A percentile compares a stretch with the other conserved stretches of the same genome.
These are phyloP conservation scores for Venusia cambrica DNA, from an alignment of 2,888 invertebrate species.

Conservation along the genomic window DNA sequence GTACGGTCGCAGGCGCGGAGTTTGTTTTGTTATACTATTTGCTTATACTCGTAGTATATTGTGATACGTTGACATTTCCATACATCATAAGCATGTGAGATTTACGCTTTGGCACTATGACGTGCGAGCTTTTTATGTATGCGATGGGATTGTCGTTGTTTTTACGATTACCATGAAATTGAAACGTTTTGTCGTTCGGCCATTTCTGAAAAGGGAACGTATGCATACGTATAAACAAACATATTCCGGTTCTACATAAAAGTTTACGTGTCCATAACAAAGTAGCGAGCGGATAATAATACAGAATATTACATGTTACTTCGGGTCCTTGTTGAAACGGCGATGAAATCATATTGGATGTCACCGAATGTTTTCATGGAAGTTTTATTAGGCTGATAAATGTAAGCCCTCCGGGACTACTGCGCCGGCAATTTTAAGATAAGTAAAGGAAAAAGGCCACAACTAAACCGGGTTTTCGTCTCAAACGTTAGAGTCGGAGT, in stretches of 20 bases:
- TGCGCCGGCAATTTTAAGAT: slow-evolving; percentile 61
- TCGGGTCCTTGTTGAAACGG: slow-evolving; percentile 51
- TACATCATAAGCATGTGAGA: slow-evolving; percentile 14
- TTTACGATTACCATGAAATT: slow-evolving; percentile 20
- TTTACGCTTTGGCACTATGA: slow-evolving; percentile 9
- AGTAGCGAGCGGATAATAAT: slow-evolving; percentile 54
- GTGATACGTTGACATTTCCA: slow-evolving; percentile 12
- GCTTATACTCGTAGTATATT: slow-evolving; percentile 10
- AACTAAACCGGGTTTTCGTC: slow-evolving; percentile 22
- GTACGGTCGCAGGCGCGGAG: slow-evolving; percentile 14
- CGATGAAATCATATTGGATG: slow-evolving; percentile 71
- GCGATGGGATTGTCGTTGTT: slow-evolving; percentile 16
- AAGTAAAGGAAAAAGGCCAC: slow-evolving; percentile 49
- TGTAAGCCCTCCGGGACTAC: slow-evolving; percentile 59
- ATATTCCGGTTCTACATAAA: slow-evolving; percentile 48
- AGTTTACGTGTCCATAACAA: slow-evolving; percentile 56
- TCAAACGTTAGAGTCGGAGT: too few relatives aligned
- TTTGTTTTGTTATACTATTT: slow-evolving; percentile 23
- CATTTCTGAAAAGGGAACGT: slow-evolving; percentile 23
- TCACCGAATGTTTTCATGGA: slow-evolving; percentile 69
- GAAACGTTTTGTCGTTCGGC: slow-evolving; percentile 22
- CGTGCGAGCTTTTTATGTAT: slow-evolving; percentile 12
- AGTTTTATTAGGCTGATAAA: slow-evolving; percentile 74
- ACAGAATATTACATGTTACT: slow-evolving; percentile 54
- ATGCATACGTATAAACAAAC: slow-evolving; percentile 38